Conservation (phyloP, 2,888 invertebrate genomes). For the Abscondita cerata region DNA sequence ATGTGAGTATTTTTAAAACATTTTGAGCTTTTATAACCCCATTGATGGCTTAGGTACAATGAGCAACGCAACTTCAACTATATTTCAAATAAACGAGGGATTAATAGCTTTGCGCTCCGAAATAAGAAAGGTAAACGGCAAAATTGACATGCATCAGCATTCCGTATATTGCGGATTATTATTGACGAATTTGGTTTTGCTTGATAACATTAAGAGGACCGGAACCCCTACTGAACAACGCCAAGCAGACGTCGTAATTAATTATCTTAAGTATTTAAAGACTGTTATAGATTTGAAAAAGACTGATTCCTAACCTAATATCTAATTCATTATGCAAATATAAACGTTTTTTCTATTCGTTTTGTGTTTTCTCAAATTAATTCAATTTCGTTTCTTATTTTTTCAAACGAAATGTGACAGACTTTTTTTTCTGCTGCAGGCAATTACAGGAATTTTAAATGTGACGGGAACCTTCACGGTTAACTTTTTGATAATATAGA, state of each 20-base stretch:
- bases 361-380: no score
- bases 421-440: no score
- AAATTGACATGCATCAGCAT: background rate
- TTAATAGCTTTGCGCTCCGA: constrained; percentile 10
- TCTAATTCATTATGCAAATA: no score
- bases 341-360: no score
- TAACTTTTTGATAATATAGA: no score
- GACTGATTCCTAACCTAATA: background rate
- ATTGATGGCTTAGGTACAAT: constrained; percentile 2
- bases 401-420: no score
- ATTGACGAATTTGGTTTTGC: constrained; percentile 8
- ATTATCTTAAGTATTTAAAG: constrained; percentile 15
- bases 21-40: no score
- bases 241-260: constrained; percentile 15
- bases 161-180: constrained; percentile 11
- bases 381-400: no score
- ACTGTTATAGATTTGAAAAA: constrained; percentile 5
- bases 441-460: no score
- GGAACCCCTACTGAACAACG: constrained; percentile 6
- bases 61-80: constrained; percentile 1
- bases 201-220: constrained; percentile 21
- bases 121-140: constrained; percentile 16
- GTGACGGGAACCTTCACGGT: no score
- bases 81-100: constrained; percentile 9
- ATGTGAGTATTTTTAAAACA: no score